Percentiles rank a stretch among this genome's conserved stretches.
Conservation (phyloP, 23 tunicate genomes). For the Phallusia fumigata region DNA sequence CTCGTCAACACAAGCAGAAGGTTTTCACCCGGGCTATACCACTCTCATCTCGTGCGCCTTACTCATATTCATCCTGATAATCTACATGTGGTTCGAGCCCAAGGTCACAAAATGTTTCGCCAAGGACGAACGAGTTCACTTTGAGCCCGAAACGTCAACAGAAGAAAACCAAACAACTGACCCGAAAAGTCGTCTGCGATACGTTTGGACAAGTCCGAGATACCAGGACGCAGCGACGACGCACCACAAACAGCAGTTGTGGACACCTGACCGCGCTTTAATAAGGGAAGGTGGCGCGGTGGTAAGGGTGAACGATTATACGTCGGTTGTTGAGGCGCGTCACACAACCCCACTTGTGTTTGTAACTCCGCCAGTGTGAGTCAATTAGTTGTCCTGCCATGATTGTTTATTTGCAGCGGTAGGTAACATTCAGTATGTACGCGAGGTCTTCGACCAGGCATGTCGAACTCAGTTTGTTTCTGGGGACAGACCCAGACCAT, state of each 20-base stretch:
- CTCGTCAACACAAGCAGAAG: background rate
- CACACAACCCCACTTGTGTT: background rate
- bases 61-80: constrained; percentile 11
- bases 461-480: too few species aligned
- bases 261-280: background rate
- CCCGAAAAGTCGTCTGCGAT: background rate
- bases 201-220: background rate
- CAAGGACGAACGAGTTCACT: background rate
- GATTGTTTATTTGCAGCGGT: too few species aligned
- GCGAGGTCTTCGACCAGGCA: too few species aligned
- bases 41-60: constrained; percentile 21
- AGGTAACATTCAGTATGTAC: too few species aligned
- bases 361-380: background rate
- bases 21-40: constrained; percentile 36
- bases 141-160: background rate
- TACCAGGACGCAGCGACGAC: background rate
- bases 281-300: background rate
- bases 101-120: background rate
- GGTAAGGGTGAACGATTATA: background rate
- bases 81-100: constrained; percentile 22
- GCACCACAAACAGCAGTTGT: background rate
- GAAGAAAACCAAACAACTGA: background rate
- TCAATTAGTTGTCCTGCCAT: too few species aligned
- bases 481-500: too few species aligned
- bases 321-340: background rate